Evolutionary conservation across 2,797 vertebrate species (phyloP), one percentile per base, ranked within the genome.

Genomic region (Apodemus agrarius): DNA sequence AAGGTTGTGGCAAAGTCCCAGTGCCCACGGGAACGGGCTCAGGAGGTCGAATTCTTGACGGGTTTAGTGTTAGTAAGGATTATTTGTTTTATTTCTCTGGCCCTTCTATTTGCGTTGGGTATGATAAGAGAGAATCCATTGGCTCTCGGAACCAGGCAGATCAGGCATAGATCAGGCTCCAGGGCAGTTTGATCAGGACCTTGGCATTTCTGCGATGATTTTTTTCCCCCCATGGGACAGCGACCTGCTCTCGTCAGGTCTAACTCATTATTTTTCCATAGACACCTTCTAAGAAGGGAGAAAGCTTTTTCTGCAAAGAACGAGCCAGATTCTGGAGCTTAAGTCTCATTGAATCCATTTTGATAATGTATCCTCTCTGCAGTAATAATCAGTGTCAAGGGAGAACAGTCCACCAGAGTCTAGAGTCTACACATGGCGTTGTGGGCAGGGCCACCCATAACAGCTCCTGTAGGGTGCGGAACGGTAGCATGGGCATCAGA

Each of bases 1-100:
- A n/a, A n/a, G n/a, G 93, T 22, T 10, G 69, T 46, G 57, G 97
- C 82, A 81, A n/a, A 46, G 63, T 96, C 83, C 75, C 80, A 19
- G 67, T 12, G 72, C 83, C 65, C 59, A 26, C 46, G 10, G 17
- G 61, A 21, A 57, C 87, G 86, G 49, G 31, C 54, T 92, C 37
- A 67, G 63, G 63, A 43, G 2, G 40, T 46, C 46, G 43, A 94
- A 29, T 67, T 82, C 34, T 46, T 75, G 14, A 81, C 2, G 31
- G 4, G 8, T 94, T 96, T 49, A 57, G 43, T 24, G 3, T 79
- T 92, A 67, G 22, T 95, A 69, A 89, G 63, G 37, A 43, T 24
- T 75, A 65, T 43, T 78, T 74, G 52, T 74, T 84, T 97, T 59
- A 54, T 92, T 75, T 92, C 61, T 89, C 79, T 59, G 12, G 19